Conservation (phyloP, 2,888 invertebrate genomes). For the Rhynchonema sp. region DNA sequence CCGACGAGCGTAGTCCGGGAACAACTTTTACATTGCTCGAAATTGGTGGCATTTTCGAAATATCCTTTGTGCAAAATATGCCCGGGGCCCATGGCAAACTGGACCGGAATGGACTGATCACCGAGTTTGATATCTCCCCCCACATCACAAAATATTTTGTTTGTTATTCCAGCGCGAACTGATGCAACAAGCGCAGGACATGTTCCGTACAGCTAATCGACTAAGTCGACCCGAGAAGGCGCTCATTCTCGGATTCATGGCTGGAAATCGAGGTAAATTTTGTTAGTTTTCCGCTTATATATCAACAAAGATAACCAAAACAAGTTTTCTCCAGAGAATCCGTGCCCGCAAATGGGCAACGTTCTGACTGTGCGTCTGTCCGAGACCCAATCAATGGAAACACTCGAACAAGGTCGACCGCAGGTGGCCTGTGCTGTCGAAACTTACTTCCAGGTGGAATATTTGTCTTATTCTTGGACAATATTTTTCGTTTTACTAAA, state of each 20-base stretch:
- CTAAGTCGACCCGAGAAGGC: conserved; percentile 91
- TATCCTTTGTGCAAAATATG: too few species aligned
- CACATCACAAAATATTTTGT: too few species aligned
- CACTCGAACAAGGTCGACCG: conserved; percentile 72
- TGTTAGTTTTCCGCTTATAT: conserved; percentile 2
- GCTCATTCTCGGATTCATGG: conserved; percentile 91
- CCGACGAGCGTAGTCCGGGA: too few species aligned
- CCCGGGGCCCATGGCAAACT: too few species aligned
- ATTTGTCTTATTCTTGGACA: background rate
- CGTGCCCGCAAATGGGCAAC: conserved; percentile 86
- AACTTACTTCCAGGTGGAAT: conserved; percentile 54
- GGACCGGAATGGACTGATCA: too few species aligned
- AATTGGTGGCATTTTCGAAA: too few species aligned
- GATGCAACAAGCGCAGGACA: conserved; percentile 87
- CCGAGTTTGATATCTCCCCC: too few species aligned
- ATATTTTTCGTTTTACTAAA: background rate
- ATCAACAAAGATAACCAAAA: background rate
- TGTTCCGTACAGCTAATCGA: conserved; percentile 85
- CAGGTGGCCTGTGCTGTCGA: conserved; percentile 56
- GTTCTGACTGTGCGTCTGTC: conserved; percentile 85
- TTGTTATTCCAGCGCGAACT: conserved; percentile 56
- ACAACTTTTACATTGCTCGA: too few species aligned
- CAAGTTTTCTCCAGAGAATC: conserved; percentile 50
- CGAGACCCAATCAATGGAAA: conserved; percentile 68
- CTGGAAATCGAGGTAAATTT: conserved; percentile 63